phyloP scores from a whole-genome alignment of 1,140 invertebrate genomes.

The Lordiphosa clarofinis region DNA sequence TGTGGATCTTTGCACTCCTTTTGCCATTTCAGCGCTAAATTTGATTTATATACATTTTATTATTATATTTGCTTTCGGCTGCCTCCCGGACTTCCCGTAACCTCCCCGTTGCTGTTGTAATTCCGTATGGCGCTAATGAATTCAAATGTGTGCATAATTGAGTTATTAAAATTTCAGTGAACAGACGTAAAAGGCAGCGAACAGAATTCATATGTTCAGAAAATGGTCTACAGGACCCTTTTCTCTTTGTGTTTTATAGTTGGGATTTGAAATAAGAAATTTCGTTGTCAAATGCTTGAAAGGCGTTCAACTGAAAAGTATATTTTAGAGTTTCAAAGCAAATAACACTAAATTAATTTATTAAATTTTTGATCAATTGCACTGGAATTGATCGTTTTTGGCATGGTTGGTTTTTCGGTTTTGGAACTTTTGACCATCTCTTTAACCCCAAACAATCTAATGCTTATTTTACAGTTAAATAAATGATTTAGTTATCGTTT shows the following conservation, averaged over 20 bases:
- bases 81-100: conserved; percentile 30
- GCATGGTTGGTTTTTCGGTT: background rate
- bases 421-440: background rate
- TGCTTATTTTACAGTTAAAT: no score
- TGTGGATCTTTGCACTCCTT: conserved; percentile 47
- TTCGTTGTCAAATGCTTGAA: conserved; percentile 49
- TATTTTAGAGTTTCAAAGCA: conserved; percentile 26
- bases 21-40: conserved; percentile 69
- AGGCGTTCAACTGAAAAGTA: conserved; percentile 54
- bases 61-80: conserved; percentile 59
- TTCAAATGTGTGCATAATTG: conserved; percentile 78
- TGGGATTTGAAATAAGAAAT: conserved; percentile 16
- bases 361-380: conserved; percentile 57
- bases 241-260: conserved; percentile 2
- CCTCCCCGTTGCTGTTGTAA: conserved; percentile 30
- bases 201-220: conserved; percentile 1
- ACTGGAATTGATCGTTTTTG: conserved; percentile 38
- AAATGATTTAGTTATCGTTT: no score
- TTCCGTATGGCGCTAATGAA: conserved; percentile 65
- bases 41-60: conserved; percentile 77
- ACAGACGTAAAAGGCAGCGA: conserved; percentile 19
- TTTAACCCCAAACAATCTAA: no score
- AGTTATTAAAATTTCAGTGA: conserved; percentile 76
- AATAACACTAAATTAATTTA: conserved; percentile 19
- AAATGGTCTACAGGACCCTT: conserved; percentile 9